Evolutionary conservation across 1,140 invertebrate genomes (phyloP).

Genomic region (Pararge aegeria): DNA sequence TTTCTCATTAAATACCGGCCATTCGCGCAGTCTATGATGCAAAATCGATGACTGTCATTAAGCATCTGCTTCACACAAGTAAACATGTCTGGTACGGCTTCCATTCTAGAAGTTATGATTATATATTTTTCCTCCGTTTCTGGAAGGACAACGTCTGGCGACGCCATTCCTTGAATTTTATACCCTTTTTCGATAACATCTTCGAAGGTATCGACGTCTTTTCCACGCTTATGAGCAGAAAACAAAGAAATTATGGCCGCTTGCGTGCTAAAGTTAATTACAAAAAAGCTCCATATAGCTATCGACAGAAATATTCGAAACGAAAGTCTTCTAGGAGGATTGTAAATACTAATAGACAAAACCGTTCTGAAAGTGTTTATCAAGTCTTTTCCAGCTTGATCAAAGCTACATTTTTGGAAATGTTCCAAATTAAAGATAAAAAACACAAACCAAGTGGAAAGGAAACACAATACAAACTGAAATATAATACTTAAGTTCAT

Average conservation of each 20-base stretch:
- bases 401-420: conserved; percentile 38
- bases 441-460: conserved; percentile 61
- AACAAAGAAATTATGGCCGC: conserved; percentile 72
- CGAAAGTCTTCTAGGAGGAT: conserved; percentile 42
- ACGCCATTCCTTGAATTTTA: conserved; percentile 63
- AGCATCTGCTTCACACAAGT: conserved; percentile 56
- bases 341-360: conserved; percentile 51
- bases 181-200: conserved; percentile 66
- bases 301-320: conserved; percentile 59
- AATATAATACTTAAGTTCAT: conserved; percentile 38
- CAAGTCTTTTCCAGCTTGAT: conserved; percentile 63
- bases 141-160: conserved; percentile 68
- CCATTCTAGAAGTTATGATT: conserved; percentile 57
- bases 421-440: conserved; percentile 50
- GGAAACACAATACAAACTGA: conserved; percentile 48
- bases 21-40: conserved; percentile 68
- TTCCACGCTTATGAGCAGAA: conserved; percentile 59
- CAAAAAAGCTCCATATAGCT: conserved; percentile 63
- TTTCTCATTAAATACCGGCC: conserved; percentile 61
- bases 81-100: conserved; percentile 48
- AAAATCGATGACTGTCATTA: conserved; percentile 58
- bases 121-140: conserved; percentile 53
- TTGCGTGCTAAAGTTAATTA: conserved; percentile 66
- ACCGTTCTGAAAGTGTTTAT: conserved; percentile 55
- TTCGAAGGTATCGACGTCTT: conserved; percentile 69